Conservation (phyloP, 2,888 invertebrate genomes). For the Fragum sueziense region DNA sequence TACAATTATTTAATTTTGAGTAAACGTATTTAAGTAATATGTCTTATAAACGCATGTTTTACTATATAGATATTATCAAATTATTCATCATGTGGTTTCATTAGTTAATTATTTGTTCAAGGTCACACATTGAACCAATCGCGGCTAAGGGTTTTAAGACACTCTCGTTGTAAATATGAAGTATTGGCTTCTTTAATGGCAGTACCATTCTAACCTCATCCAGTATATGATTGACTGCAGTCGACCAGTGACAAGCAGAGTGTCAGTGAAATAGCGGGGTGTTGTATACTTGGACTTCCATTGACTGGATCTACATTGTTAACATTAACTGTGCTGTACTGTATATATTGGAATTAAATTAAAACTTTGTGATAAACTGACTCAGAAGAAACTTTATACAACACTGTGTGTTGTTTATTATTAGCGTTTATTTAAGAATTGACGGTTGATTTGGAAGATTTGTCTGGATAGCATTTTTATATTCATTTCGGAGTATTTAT, state of each 20-base stretch:
- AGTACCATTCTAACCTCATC: neutral
- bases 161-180: conserved; percentile 3
- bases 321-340: neutral
- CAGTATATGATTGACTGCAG: neutral
- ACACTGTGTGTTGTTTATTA: too few relatives aligned
- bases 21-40: too few relatives aligned
- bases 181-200: conserved; percentile 17
- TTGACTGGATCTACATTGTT: neutral
- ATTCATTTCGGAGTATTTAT: too few relatives aligned
- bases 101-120: too few relatives aligned
- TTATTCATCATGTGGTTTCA: too few relatives aligned
- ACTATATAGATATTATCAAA: too few relatives aligned
- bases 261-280: neutral
- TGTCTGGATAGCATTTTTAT: too few relatives aligned
- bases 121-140: too few relatives aligned
- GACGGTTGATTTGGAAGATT: too few relatives aligned
- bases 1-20: too few relatives aligned
- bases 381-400: neutral
- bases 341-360: neutral
- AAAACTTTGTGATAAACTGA: neutral
- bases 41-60: too few relatives aligned
- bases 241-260: neutral
- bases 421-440: too few relatives aligned
- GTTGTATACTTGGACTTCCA: conserved; percentile 5
- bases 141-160: neutral